phyloP scores from a whole-genome alignment of 2,797 vertebrate species.

The Perodicticus potto region DNA sequence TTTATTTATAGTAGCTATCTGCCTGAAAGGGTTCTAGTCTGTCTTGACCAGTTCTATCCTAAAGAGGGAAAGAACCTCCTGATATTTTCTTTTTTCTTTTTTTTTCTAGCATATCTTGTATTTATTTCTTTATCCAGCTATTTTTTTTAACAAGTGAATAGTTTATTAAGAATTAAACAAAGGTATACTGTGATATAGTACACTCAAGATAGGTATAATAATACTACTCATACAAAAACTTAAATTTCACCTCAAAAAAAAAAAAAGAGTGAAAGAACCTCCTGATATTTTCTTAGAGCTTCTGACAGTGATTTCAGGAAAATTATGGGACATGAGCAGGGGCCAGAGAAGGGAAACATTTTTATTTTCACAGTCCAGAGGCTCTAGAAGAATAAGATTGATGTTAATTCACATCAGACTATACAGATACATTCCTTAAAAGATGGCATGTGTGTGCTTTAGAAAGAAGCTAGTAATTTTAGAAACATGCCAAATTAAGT shows the following conservation, averaged over 20 bases:
- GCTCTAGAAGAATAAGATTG: background rate
- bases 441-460: background rate
- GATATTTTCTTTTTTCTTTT: background rate
- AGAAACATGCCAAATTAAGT: background rate
- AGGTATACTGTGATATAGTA: too few relatives aligned
- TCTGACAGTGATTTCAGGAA: background rate
- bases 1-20: background rate
- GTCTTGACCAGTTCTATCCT: background rate
- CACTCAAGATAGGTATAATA: too few relatives aligned
- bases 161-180: too few relatives aligned
- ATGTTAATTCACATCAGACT: background rate
- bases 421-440: conserved; percentile 1
- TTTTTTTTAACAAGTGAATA: too few relatives aligned
- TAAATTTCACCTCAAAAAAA: too few relatives aligned
- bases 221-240: too few relatives aligned
- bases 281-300: background rate
- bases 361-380: conserved; percentile 26
- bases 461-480: conserved; percentile 46
- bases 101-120: too few relatives aligned
- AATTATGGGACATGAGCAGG: background rate
- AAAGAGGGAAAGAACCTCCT: background rate
- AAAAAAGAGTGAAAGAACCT: background rate
- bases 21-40: background rate
- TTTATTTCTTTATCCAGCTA: too few relatives aligned
- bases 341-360: background rate